These are phyloP conservation scores for sheep (Ovis aries) DNA, from an alignment of 2,113 vertebrate species.

Conservation along the genomic window DNA sequence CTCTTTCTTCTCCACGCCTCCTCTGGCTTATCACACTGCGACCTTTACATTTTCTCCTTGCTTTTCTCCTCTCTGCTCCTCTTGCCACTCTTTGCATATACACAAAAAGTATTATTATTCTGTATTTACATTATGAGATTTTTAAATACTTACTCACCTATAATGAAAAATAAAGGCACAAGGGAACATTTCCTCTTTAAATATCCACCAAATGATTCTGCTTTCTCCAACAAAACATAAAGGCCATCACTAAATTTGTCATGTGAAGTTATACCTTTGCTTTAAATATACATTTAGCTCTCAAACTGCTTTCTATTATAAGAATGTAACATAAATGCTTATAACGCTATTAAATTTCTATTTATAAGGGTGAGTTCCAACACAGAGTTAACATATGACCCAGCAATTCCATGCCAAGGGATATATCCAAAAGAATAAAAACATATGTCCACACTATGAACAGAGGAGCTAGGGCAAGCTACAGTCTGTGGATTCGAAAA, in stretches of 20 bases:
- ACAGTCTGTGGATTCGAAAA: not conserved
- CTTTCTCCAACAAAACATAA: not conserved
- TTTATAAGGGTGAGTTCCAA: slow-evolving; percentile 50
- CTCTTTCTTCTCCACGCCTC: not conserved
- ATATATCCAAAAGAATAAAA: not conserved
- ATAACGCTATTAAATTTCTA: slow-evolving; percentile 55
- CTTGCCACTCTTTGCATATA: not conserved
- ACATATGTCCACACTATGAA: not conserved
- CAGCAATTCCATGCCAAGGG: not conserved
- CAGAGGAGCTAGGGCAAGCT: not conserved
- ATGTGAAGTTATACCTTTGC: slow-evolving; percentile 58
- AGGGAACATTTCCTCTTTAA: not conserved
- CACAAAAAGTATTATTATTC: not conserved
- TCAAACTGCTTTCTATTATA: not conserved
- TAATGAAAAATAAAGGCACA: slow-evolving; percentile 34
- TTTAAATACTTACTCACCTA: not conserved
- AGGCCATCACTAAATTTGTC: slow-evolving; percentile 26
- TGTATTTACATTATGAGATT: not conserved
- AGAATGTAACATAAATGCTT: not conserved
- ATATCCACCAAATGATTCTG: not conserved
- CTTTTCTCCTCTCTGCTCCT: not conserved
- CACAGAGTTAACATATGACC: not conserved
- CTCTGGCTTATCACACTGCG: not conserved
- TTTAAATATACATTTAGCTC: not conserved
- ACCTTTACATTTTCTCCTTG: not conserved